These are phyloP conservation scores for Drosophila borborema DNA, from an alignment of 2,888 invertebrate genomes.

Conservation along the genomic window DNA sequence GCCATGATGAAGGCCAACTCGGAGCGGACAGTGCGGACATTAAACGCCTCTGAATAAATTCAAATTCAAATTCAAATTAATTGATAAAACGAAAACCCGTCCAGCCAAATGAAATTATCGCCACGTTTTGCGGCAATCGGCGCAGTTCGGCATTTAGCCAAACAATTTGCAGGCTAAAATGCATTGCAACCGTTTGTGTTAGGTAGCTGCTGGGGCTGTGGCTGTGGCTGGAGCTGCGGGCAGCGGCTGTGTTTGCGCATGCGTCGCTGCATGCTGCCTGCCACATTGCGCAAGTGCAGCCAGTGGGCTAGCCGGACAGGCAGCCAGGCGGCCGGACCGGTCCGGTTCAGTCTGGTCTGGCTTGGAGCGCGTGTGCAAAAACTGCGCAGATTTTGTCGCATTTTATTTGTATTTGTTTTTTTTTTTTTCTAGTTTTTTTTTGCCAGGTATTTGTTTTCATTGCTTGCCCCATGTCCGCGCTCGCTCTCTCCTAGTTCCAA, in stretches of 20 bases:
- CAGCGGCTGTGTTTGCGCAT: conserved; percentile 46
- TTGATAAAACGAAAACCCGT: conserved; percentile 66
- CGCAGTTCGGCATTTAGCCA: conserved; percentile 69
- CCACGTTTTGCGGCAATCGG: conserved; percentile 73
- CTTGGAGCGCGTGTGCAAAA: conserved; percentile 62
- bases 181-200: conserved; percentile 62
- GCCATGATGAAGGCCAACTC: conserved; percentile 59
- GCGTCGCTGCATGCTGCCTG: conserved; percentile 56
- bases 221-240: neutral
- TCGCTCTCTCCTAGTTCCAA: conserved; percentile 24
- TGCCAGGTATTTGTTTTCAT: conserved; percentile 60
- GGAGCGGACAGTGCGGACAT: conserved; percentile 59
- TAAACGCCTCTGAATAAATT: conserved; percentile 81
- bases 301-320: conserved; percentile 40
- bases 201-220: neutral
- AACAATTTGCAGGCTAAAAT: conserved; percentile 74
- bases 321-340: conserved; percentile 31
- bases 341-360: conserved; percentile 29
- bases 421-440: conserved; percentile 15
- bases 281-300: conserved; percentile 74
- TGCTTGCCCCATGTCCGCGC: neutral
- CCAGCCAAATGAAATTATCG: conserved; percentile 67
- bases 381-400: conserved; percentile 76
- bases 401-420: conserved; percentile 40
- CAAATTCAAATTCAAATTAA: conserved; percentile 81